Percentiles rank a stretch among this genome's conserved stretches.
Evolutionary conservation across 2,888 invertebrate genomes (phyloP).

Genomic region (Habroteleia sp.): DNA sequence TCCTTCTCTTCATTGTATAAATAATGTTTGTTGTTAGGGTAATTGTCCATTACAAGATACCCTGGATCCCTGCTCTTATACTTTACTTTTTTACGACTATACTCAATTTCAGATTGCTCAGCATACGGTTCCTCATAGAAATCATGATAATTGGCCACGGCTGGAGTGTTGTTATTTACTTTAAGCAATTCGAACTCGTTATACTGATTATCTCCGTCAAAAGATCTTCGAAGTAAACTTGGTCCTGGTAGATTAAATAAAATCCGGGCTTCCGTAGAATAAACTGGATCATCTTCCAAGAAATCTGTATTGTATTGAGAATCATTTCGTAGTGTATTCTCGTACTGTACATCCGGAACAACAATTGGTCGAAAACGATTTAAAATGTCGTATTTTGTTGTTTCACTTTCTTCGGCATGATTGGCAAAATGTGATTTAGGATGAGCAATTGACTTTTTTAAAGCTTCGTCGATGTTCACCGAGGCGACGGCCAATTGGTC

Average conservation of each 20-base stretch:
- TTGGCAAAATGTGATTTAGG: conserved; percentile 42
- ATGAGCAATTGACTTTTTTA: conserved; percentile 30
- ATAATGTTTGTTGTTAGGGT: conserved; percentile 29
- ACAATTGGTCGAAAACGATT: conserved; percentile 76
- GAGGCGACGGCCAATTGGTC: conserved; percentile 77
- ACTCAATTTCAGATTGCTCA: conserved; percentile 30
- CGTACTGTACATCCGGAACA: conserved; percentile 51
- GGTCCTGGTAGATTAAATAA: conserved; percentile 70
- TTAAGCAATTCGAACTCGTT: conserved; percentile 78
- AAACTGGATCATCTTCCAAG: conserved; percentile 70
- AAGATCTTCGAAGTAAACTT: conserved; percentile 72
- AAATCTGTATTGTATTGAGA: conserved; percentile 6
- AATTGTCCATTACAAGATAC: conserved; percentile 16
- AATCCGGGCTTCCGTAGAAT: conserved; percentile 73
- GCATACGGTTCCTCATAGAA: conserved; percentile 71
- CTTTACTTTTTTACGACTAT: conserved; percentile 22
- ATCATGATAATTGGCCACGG: conserved; percentile 75
- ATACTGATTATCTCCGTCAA: conserved; percentile 68
- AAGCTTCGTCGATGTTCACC: conserved; percentile 61
- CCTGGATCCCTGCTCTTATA: conserved; percentile 19
- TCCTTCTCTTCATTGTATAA: conserved; percentile 32
- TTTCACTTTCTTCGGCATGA: conserved; percentile 50
- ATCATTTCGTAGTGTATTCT: conserved; percentile 23
- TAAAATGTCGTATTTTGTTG: conserved; percentile 74
- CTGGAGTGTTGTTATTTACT: conserved; percentile 76